Evolutionary conservation across 1,140 invertebrate genomes (phyloP).

Genomic region (Drosophila asahinai): DNA sequence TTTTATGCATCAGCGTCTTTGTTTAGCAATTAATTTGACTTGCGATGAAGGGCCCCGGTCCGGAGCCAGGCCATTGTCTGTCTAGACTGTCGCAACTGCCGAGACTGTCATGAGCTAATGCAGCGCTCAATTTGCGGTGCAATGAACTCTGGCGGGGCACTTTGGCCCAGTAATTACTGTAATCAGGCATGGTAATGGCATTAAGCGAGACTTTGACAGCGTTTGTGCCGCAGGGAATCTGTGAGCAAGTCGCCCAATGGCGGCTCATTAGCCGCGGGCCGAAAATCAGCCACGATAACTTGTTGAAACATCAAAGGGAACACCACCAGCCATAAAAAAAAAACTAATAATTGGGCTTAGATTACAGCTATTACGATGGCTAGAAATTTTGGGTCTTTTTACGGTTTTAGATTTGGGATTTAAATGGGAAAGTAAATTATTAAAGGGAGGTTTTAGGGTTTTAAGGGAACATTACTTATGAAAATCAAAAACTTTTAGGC

Average conservation of each 20-base stretch:
- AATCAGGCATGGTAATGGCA: slow-evolving; percentile 47
- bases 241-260: slow-evolving; percentile 21
- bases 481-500: too few relatives aligned
- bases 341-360: slow-evolving; percentile 15
- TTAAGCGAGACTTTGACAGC: slow-evolving; percentile 35
- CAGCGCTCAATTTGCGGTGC: slow-evolving; percentile 63
- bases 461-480: neutral
- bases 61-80: slow-evolving; percentile 43
- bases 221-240: slow-evolving; percentile 18
- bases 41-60: slow-evolving; percentile 10
- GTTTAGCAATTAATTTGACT: slow-evolving; percentile 51
- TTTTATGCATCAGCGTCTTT: slow-evolving; percentile 49
- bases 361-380: slow-evolving; percentile 11
- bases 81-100: slow-evolving; percentile 39
- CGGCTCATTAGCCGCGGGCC: slow-evolving; percentile 33
- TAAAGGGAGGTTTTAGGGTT: neutral
- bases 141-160: slow-evolving; percentile 62
- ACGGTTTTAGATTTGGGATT: neutral
- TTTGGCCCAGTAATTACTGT: slow-evolving; percentile 48
- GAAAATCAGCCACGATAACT: slow-evolving; percentile 22
- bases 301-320: slow-evolving; percentile 38
- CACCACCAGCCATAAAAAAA: slow-evolving; percentile 8
- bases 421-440: neutral
- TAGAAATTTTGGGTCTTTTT: neutral
- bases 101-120: slow-evolving; percentile 15